Conservation (phyloP, 2,113 vertebrate species). For the Grantiella picta region DNA sequence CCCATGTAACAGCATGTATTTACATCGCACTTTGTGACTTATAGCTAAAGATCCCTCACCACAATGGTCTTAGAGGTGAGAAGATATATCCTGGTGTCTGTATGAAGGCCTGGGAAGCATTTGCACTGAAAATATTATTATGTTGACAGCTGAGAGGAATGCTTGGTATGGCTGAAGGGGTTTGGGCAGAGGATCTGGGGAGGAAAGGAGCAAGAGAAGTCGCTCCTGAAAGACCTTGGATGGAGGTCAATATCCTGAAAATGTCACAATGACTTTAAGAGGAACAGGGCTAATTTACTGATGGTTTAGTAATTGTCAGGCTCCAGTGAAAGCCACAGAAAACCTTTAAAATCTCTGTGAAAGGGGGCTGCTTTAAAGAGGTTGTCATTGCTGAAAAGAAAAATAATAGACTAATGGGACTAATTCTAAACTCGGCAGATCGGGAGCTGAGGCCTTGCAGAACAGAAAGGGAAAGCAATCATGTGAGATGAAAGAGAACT, state of each 20-base stretch:
- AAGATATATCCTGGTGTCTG: background rate
- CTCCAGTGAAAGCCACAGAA: slow-evolving; percentile 19
- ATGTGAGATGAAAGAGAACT: slow-evolving; percentile 15
- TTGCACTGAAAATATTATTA: background rate
- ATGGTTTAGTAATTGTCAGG: background rate
- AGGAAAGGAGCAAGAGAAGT: background rate
- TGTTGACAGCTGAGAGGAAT: background rate
- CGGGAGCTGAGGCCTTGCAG: background rate
- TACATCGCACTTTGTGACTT: background rate
- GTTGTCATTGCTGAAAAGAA: slow-evolving; percentile 21
- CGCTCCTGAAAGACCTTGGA: slow-evolving; percentile 13
- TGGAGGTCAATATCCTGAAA: background rate
- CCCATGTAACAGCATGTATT: background rate
- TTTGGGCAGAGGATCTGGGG: background rate
- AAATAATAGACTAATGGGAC: slow-evolving; percentile 45
- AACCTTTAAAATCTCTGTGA: slow-evolving; percentile 19
- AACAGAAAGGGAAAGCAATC: slow-evolving; percentile 50
- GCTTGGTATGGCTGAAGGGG: background rate
- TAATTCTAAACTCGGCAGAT: slow-evolving; percentile 39
- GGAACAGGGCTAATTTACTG: background rate
- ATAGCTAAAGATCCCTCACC: background rate
- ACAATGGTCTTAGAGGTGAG: background rate
- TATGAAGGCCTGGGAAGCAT: background rate
- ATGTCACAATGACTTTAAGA: background rate
- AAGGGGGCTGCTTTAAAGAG: background rate